Base-by-base conservation (phyloP, 2,888 invertebrate species). In the Acanthoscelides obtectus region DNA sequence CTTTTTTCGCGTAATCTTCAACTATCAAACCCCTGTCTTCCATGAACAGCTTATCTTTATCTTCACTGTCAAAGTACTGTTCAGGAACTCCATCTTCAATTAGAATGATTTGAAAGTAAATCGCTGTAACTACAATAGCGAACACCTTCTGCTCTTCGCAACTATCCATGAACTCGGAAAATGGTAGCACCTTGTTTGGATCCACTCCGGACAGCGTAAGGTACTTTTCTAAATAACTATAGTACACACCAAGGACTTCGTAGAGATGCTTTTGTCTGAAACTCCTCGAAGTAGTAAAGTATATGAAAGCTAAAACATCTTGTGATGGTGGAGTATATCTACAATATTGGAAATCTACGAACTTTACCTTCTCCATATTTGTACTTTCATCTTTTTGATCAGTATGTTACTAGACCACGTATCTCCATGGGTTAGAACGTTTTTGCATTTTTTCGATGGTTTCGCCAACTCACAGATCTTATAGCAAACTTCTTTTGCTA, bases 281-380 rank as follows among this genome's bases (percentile, higher is more conserved):
- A 64, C 79, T 75, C 64, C 80, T 77, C 0, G 79, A 78, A 8
- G 83, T 84, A 3, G 79, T 83, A 64, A 83, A 71, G 72, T 81
- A 80, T 12, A 84, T 70, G 20, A 83, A 66, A 1, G 81, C 78
- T 82, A 90, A 87, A 0, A 91, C 85, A 78, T 94, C 93, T 67
- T 91, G 87, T 21, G 90, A 88, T 0, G 91, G 90, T 0, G 93
- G 91, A 20, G 89, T 89, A 79, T 90, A 92, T 72, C 85, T 76
- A 0, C 79, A 80, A 63, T 80, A 80, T 79, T 86, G 86, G 74
- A 83, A 86, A 79, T 86, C 85, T 0, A 86, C 81, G 67, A 86
- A 79, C 75, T 81, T 83, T 68, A 83, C 83, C 22, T 79, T 77
- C 4, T 75, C 68, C 8, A 80, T 78, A 71, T 74, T 72, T 12